These are phyloP conservation scores for Calypte anna DNA, from an alignment of 2,113 vertebrate genomes.

Conservation along the genomic window DNA sequence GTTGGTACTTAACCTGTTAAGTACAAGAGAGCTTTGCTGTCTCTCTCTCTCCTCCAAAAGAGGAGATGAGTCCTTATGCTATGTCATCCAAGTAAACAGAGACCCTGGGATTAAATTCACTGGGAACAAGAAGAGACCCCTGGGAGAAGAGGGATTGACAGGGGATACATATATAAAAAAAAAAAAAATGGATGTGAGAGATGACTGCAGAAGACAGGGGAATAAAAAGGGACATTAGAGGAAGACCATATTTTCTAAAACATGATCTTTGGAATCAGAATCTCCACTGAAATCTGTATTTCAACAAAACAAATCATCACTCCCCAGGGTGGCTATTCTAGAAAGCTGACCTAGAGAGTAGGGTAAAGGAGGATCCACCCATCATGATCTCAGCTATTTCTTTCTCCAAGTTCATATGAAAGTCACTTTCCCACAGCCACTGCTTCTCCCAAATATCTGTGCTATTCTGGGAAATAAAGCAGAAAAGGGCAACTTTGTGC, in stretches of 20 bases:
- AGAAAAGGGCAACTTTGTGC: neutral
- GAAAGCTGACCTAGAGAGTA: neutral
- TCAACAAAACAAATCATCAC: neutral
- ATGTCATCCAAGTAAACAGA: neutral
- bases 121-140: neutral
- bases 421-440: neutral
- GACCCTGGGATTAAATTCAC: neutral
- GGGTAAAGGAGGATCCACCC: neutral
- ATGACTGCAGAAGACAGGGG: neutral
- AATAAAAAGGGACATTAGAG: neutral
- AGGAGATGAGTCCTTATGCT: neutral
- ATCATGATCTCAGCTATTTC: neutral
- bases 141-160: neutral
- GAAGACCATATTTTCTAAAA: neutral
- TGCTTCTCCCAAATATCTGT: neutral
- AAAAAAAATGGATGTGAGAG: neutral
- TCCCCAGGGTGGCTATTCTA: neutral
- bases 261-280: neutral
- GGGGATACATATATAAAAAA: neutral
- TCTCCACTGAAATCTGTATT: neutral
- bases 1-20: neutral
- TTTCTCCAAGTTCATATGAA: neutral
- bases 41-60: neutral
- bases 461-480: neutral
- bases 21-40: neutral